A percentile compares a stretch with the other conserved stretches of the same genome.
These are phyloP conservation scores for Panthera leo DNA, from an alignment of 2,113 vertebrate species.

Conservation along the genomic window DNA sequence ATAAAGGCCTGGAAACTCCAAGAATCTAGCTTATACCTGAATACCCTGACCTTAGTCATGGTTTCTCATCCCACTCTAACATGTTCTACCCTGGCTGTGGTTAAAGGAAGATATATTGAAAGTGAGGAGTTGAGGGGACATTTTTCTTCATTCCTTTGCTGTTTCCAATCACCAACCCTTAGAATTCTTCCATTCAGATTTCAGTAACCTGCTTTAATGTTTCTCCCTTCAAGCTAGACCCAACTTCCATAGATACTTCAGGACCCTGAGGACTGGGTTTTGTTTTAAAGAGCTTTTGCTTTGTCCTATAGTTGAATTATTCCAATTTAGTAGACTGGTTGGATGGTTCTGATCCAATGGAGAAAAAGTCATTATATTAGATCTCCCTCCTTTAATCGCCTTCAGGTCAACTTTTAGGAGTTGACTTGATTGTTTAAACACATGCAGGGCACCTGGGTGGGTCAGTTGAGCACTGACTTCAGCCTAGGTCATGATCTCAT, in stretches of 20 bases:
- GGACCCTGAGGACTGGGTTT: background rate
- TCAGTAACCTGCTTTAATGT: background rate
- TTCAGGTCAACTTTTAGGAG: background rate
- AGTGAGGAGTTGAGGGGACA: background rate
- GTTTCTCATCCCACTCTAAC: background rate
- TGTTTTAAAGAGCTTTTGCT: background rate
- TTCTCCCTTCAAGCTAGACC: background rate
- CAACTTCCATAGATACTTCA: background rate
- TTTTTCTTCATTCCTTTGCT: background rate
- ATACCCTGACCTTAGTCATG: background rate
- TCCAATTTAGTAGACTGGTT: background rate
- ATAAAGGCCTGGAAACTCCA: background rate
- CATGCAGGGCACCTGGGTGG: no score
- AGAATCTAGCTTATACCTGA: background rate
- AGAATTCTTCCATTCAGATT: background rate
- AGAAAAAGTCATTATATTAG: background rate
- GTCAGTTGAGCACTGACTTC: no score
- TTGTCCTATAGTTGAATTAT: background rate
- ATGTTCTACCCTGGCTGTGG: background rate
- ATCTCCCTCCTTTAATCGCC: background rate
- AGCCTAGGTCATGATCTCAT: no score
- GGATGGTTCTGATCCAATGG: background rate
- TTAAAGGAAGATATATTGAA: background rate
- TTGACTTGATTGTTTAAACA: background rate
- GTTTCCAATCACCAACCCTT: background rate